Percentiles rank a stretch among this genome's conserved stretches.
Conservation (phyloP, 2,888 invertebrate species). For the Criorhina ranunculi region DNA sequence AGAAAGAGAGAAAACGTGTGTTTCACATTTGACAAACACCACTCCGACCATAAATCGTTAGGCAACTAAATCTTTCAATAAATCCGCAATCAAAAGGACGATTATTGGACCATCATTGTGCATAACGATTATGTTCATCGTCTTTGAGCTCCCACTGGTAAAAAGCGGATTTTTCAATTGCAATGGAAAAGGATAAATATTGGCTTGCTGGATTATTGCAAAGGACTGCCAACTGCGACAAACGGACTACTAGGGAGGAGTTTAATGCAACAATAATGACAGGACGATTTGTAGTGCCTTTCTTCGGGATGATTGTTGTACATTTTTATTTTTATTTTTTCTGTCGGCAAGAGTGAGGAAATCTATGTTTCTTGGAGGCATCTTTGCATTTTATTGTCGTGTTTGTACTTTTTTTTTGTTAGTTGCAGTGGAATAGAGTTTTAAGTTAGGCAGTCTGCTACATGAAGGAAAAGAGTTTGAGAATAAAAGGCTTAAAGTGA, state of each 20-base stretch:
- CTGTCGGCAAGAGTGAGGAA: conserved; percentile 8
- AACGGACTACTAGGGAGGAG: conserved; percentile 53
- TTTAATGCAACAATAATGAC: conserved; percentile 64
- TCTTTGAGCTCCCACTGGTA: conserved; percentile 31
- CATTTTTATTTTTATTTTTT: conserved; percentile 14
- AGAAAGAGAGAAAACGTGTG: background rate
- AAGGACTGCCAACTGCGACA: conserved; percentile 57
- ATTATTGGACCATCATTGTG: conserved; percentile 73
- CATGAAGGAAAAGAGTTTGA: background rate
- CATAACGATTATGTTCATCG: conserved; percentile 72
- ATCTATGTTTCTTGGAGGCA: conserved; percentile 30
- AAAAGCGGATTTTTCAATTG: conserved; percentile 62
- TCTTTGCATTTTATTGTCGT: conserved; percentile 48
- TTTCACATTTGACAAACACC: background rate
- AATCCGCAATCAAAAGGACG: conserved; percentile 55
- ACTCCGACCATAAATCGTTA: conserved; percentile 49
- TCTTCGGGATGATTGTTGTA: conserved; percentile 51
- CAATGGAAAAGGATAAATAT: conserved; percentile 68
- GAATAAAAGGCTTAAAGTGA: conserved; percentile 38
- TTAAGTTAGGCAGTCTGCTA: conserved; percentile 36
- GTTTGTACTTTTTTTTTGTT: conserved; percentile 43
- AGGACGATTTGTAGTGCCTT: conserved; percentile 70
- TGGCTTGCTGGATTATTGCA: conserved; percentile 49
- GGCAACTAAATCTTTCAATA: conserved; percentile 49
- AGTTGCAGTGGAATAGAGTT: conserved; percentile 39